phyloP scores from a whole-genome alignment of 2,888 invertebrate genomes.

The Dicycla oo region DNA sequence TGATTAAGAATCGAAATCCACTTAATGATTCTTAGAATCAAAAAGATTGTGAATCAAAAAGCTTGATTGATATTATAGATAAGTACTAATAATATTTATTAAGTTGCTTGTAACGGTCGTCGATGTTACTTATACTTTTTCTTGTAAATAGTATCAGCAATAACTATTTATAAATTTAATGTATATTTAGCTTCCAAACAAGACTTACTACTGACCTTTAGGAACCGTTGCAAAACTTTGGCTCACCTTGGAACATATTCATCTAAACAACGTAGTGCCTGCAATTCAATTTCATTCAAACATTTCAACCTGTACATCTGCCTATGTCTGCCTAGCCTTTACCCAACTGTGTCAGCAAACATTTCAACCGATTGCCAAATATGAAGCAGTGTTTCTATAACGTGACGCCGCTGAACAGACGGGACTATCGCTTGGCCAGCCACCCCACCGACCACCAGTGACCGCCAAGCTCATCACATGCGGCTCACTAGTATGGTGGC shows the following conservation, averaged over 20 bases:
- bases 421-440: too few species aligned
- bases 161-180: not conserved
- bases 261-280: not conserved
- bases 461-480: not conserved
- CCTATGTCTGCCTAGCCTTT: too few species aligned
- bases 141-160: too few species aligned
- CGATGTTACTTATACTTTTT: too few species aligned
- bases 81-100: too few species aligned
- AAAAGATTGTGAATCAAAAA: constrained; percentile 7
- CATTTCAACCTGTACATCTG: too few species aligned
- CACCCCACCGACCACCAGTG: not conserved
- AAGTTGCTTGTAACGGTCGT: too few species aligned
- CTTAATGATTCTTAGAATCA: not conserved
- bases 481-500: too few species aligned
- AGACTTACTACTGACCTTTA: constrained; percentile 31
- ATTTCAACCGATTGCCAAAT: not conserved
- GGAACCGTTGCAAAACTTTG: not conserved
- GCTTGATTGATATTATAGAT: not conserved
- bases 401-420: not conserved
- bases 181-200: constrained; percentile 7
- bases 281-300: not conserved
- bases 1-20: constrained; percentile 1
- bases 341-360: too few species aligned
- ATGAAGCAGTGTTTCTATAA: not conserved
- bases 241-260: constrained; percentile 17